These are phyloP conservation scores for Eupithecia insigniata DNA, from an alignment of 2,888 invertebrate species.

Conservation along the genomic window DNA sequence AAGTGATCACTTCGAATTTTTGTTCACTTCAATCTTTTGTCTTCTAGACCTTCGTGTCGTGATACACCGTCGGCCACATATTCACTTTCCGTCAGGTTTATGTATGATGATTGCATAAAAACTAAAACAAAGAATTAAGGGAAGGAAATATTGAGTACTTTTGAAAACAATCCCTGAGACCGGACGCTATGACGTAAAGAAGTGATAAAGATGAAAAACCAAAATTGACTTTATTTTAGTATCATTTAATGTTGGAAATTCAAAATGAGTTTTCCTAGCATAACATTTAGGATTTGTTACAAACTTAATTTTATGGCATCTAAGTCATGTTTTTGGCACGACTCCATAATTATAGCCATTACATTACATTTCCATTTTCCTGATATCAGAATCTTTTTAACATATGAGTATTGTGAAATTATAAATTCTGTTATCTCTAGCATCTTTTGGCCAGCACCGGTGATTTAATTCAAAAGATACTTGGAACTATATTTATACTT, in stretches of 20 bases:
- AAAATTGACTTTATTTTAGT: background rate
- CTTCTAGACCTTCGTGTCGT: no score
- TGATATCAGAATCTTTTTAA: background rate
- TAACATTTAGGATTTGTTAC: background rate
- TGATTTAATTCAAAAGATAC: background rate
- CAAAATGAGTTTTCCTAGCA: background rate
- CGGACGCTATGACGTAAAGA: no score
- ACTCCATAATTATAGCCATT: background rate
- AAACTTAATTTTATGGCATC: slow-evolving; percentile 3
- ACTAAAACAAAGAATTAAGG: background rate
- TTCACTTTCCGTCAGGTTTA: no score
- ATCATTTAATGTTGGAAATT: background rate
- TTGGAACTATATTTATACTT: background rate
- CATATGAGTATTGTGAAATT: background rate
- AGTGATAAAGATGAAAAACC: background rate
- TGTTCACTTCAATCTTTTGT: no score
- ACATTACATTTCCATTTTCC: slow-evolving; percentile 3
- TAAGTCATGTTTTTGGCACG: slow-evolving; percentile 26
- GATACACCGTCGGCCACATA: no score
- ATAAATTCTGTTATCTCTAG: background rate
- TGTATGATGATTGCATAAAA: no score
- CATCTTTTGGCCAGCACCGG: background rate
- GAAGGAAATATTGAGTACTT: background rate
- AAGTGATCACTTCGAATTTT: no score
- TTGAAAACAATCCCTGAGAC: background rate